phyloP scores from a whole-genome alignment of 2,113 vertebrate genomes.

The Mohoua ochrocephala region DNA sequence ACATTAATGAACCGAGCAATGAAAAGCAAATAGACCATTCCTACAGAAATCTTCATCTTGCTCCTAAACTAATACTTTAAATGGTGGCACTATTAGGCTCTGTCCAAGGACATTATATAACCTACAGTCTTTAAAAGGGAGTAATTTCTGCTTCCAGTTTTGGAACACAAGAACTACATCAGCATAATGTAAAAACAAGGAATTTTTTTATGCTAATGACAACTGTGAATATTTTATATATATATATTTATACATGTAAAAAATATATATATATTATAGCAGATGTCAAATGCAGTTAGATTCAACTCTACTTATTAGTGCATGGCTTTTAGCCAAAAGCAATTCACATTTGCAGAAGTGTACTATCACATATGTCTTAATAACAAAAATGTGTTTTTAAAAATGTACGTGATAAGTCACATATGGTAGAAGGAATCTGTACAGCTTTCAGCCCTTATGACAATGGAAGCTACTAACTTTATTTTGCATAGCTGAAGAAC shows the following conservation, averaged over 20 bases:
- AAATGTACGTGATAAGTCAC: conserved; percentile 75
- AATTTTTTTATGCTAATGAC: conserved; percentile 36
- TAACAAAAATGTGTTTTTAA: conserved; percentile 72
- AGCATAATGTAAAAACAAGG: conserved; percentile 21
- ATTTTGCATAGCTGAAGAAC: conserved; percentile 47
- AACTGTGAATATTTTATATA: conserved; percentile 5
- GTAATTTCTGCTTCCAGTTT: conserved; percentile 10
- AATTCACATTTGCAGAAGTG: conserved; percentile 72
- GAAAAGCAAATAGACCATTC: neutral
- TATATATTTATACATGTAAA: neutral
- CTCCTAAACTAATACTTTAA: neutral
- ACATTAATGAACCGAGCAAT: neutral
- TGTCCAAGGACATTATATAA: neutral
- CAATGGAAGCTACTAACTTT: conserved; percentile 57
- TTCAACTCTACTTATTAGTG: conserved; percentile 73
- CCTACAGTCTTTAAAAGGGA: neutral
- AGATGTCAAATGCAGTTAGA: conserved; percentile 74
- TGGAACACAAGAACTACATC: conserved; percentile 4
- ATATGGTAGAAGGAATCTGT: conserved; percentile 72
- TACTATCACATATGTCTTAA: conserved; percentile 77
- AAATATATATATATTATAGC: neutral
- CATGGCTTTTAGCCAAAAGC: conserved; percentile 77
- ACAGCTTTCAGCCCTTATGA: conserved; percentile 67
- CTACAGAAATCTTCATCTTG: neutral
- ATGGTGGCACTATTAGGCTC: neutral